These are phyloP conservation scores for Echinometra lucunter DNA, from an alignment of 53 echinoderm and acorn worm species.

Conservation along the genomic window DNA sequence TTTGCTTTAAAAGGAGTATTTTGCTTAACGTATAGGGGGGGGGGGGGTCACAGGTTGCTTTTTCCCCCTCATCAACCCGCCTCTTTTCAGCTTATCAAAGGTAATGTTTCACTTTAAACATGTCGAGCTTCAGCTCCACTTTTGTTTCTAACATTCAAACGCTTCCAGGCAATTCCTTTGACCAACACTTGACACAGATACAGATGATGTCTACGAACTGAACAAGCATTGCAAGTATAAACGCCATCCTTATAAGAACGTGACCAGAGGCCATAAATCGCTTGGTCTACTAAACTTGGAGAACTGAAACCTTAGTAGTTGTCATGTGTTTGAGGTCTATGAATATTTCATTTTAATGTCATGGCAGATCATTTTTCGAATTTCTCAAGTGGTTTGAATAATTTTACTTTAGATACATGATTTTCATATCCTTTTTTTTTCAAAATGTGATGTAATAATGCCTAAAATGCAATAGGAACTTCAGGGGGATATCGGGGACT, in stretches of 20 bases:
- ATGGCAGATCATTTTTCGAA: no score
- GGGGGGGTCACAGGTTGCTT: no score
- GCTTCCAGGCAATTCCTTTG: not conserved
- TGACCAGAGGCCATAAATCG: slow-evolving; percentile 2
- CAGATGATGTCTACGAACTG: not conserved
- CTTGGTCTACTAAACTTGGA: not conserved
- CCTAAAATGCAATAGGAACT: no score
- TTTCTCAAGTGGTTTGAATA: no score
- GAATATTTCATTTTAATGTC: not conserved
- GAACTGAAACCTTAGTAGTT: not conserved
- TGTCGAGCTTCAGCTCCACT: not conserved
- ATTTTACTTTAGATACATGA: no score
- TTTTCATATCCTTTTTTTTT: no score
- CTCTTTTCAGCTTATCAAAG: not conserved
- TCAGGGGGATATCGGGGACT: no score
- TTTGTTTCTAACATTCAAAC: not conserved
- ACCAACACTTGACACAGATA: not conserved
- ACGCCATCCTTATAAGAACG: not conserved
- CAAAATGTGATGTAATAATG: no score
- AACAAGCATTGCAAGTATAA: not conserved
- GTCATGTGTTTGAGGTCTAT: not conserved
- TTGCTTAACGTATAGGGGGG: no score
- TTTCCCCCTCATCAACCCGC: no score
- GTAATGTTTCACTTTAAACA: not conserved
- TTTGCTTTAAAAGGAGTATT: no score